Evolutionary conservation across 2,888 invertebrate species (phyloP), one percentile per base, ranked within the genome.

Genomic region (Netelia fuscicornis): DNA sequence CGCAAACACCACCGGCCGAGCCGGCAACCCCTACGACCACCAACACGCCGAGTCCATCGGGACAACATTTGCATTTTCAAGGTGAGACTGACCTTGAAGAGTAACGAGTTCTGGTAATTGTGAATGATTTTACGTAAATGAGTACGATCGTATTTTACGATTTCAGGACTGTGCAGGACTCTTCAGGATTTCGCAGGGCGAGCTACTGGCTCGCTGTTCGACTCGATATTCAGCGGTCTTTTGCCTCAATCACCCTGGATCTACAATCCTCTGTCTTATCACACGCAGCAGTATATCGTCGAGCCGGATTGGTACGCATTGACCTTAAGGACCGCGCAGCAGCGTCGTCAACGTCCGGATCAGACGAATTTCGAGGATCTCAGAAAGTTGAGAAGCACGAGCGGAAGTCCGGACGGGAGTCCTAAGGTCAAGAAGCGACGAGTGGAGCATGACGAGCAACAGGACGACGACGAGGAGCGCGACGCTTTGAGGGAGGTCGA

Each of bases 221-320:
- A 93, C n/a, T 93, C 93, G 86, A 92, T 94, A 89, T 93, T 93
- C 81, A 93, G 93, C 1, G 93, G 93, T 2, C 85, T 93, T 60
- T 84, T 94, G 68, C 93, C 93, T 1, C 93, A 93, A 70, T 92
- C 93, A 2, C 92, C 93, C 1, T 93, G 93, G 93, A 89, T 93
- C 20, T 93, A 93, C 88, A 93, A 93, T 62, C 93, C 93, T 0
- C 87, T 94, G 25, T 86, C 88, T 1, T 93, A 93, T 80, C 93
- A 92, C 74, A 91, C 92, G 56, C 92, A 93, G 81, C 93, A 92
- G 81, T 93, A 94, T 85, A 91, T 93, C 1, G 80, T 93, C 62
- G 93, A 93, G 74, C 92, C 93, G 0, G 93, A 93, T 54, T 93
- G 93, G 93, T 93, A 94, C 75, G 93, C 93, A 42, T 64, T 94